A percentile compares a stretch with the other conserved stretches of the same genome.
Conservation (phyloP, 30 jellyfish, hydroid and myxozoan species). For the Aurelia sp. region DNA sequence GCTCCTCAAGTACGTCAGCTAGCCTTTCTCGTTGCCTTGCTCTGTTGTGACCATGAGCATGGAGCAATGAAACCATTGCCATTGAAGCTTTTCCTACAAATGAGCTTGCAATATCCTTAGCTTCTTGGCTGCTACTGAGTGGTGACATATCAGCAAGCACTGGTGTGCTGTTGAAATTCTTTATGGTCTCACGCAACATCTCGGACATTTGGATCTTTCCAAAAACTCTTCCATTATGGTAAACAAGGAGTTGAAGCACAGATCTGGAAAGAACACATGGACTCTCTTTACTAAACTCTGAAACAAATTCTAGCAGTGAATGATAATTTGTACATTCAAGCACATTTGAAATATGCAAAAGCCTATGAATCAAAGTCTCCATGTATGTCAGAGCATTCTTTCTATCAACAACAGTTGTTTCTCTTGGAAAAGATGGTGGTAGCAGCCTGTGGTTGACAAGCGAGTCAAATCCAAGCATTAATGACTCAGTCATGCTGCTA, state of each 20-base stretch:
- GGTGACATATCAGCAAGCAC: constrained; percentile 95
- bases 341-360: constrained; percentile 39
- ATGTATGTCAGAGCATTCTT: constrained; percentile 58
- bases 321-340: constrained; percentile 73
- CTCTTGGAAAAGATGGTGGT: constrained; percentile 95
- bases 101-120: constrained; percentile 68
- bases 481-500: constrained; percentile 4
- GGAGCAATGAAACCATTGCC: constrained; percentile 72
- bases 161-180: constrained; percentile 79
- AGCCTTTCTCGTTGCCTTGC: constrained; percentile 95
- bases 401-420: constrained; percentile 50
- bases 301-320: constrained; percentile 49
- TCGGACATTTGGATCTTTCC: constrained; percentile 81
- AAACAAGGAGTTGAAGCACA: constrained; percentile 77
- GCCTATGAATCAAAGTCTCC: constrained; percentile 33
- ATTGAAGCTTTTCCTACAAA: constrained; percentile 65
- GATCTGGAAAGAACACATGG: constrained; percentile 97
- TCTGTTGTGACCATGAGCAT: constrained; percentile 93
- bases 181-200: constrained; percentile 80
- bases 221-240: constrained; percentile 74
- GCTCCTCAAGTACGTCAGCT: constrained; percentile 77
- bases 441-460: constrained; percentile 86
- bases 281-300: constrained; percentile 70
- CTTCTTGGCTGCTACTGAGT: constrained; percentile 62
- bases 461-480: constrained; percentile 84